phyloP scores from a whole-genome alignment of 2,797 vertebrate genomes.

The Uromys caudimaculatus region DNA sequence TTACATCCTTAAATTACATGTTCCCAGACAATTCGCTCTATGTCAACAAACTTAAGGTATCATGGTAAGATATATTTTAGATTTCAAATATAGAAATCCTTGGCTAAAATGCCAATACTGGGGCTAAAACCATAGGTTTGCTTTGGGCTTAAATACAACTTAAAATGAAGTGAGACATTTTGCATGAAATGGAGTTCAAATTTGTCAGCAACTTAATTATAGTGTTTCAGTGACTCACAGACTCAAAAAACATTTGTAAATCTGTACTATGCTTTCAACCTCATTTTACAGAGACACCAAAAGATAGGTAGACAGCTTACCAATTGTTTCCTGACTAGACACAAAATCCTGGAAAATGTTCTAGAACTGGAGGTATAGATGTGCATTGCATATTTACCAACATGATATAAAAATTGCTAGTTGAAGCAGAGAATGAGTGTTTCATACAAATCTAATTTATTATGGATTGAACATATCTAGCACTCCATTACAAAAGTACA shows the following conservation, averaged over 20 bases:
- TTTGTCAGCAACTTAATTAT: constrained; percentile 50
- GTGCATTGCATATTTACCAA: constrained; percentile 11
- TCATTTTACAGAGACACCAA: background rate
- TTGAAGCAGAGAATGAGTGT: constrained; percentile 31
- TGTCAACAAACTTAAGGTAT: constrained; percentile 41
- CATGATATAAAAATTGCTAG: constrained; percentile 42
- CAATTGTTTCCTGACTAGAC: background rate
- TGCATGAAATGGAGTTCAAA: constrained; percentile 43
- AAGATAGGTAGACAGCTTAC: background rate
- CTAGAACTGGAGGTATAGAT: background rate
- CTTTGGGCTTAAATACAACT: constrained; percentile 13
- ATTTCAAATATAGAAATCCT: constrained; percentile 14
- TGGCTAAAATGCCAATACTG: constrained; percentile 33
- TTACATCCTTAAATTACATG: background rate
- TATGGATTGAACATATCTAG: background rate
- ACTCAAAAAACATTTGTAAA: constrained; percentile 16
- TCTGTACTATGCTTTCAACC: background rate
- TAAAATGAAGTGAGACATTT: background rate
- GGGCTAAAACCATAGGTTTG: constrained; percentile 37
- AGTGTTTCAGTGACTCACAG: background rate
- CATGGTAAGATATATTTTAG: background rate
- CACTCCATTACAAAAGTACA: background rate
- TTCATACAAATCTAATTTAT: constrained; percentile 1
- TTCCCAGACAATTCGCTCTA: background rate
- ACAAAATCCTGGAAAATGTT: background rate